These are phyloP conservation scores for Lepus timidus DNA, from an alignment of 2,113 vertebrate species.

Conservation along the genomic window DNA sequence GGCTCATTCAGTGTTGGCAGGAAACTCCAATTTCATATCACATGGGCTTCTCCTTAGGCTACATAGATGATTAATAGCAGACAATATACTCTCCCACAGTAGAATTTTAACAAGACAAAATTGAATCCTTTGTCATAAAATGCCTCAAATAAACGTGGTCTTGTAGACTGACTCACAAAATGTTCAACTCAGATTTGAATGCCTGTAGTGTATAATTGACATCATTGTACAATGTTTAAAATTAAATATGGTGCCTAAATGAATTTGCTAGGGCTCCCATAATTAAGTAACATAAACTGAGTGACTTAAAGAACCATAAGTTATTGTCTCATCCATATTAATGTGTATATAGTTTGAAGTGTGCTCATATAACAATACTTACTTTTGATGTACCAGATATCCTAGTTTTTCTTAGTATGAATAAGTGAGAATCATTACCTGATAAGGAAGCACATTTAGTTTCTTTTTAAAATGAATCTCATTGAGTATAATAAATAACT, in stretches of 20 bases:
- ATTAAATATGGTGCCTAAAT: not conserved
- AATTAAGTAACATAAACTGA: not conserved
- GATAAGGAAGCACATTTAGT: not conserved
- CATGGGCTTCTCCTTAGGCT: not conserved
- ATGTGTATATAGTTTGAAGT: not conserved
- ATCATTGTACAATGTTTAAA: not conserved
- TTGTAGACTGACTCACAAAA: conserved; percentile 18
- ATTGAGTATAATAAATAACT: not conserved
- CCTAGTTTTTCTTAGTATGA: not conserved
- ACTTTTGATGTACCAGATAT: not conserved
- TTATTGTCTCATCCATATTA: not conserved
- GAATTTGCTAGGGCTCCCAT: not conserved
- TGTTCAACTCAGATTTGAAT: not conserved
- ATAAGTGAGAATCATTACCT: not conserved
- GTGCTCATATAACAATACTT: not conserved
- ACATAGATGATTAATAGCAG: not conserved
- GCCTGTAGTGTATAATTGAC: not conserved
- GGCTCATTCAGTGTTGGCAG: not conserved
- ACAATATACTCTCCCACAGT: not conserved
- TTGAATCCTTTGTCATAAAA: not conserved
- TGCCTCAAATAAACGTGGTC: not conserved
- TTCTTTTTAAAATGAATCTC: conserved; percentile 26
- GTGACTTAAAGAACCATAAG: not conserved
- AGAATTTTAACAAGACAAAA: conserved; percentile 36
- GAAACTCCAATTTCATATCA: not conserved